Base-by-base conservation (phyloP, 2,113 vertebrate genomes). In the Coturnix japonica region DNA sequence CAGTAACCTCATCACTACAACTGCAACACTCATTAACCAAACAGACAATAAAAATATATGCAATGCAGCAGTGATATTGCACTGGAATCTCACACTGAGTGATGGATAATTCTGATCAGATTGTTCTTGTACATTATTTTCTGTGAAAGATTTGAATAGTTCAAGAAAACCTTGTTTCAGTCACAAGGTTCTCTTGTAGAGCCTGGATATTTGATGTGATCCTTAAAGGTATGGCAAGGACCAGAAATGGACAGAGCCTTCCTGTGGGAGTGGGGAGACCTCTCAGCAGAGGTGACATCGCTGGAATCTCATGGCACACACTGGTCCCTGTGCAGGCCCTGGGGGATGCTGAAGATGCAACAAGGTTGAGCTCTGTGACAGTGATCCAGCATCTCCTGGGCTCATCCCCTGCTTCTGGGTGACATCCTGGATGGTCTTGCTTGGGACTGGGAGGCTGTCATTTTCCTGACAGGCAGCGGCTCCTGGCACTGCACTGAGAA, bases 1-100 rank as follows among this genome's bases (percentile, higher is more conserved):
- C 64, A 92, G 93, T 95, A 97, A 97, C 96, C 92, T 95, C 93
- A 93, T 96, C 96, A 96, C 65, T 91, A 79, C 90, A 96, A 97
- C 63, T 89, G 87, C 91, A 95, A 84, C 63, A 87, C 90, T 96
- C 93, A 92, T 95, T 94, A 96, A 93, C 90, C 80, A 92, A 96
- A 92, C n/a, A 33, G 31, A 92, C 92, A 95, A 90, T 96, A 94
- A 94, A 96, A 96, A 87, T 78, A 88, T 37, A 77, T 51, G 87
- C 35, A 90, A 88, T 87, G 96, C 66, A 95, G 84, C 67, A 73
- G 83, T 93, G 81, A 96, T 93, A 96, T 96, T 92, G 87, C 90
- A 92, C 96, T 85, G 93, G 85, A 89, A 79, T 82, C 86, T 94
- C 91, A 85, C 70, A 76, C 78, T 82, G 83, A 86, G 63, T 63